Conservation (phyloP, 2,888 invertebrate genomes). For the Melinaea marsaeus region DNA sequence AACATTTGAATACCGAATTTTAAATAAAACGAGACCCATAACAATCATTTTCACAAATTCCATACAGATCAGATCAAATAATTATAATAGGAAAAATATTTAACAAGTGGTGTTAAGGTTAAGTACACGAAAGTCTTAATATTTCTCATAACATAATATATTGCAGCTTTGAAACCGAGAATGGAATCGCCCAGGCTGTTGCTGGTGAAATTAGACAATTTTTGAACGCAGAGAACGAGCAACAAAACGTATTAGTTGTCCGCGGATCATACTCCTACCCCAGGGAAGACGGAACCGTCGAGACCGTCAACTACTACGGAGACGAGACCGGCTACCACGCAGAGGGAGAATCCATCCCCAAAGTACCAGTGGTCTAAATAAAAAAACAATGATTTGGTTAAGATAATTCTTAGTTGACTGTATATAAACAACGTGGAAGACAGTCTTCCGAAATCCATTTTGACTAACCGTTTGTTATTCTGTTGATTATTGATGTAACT, state of each 20-base stretch:
- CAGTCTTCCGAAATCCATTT: too few species aligned
- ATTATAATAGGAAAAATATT: too few species aligned
- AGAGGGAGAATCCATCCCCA: constrained; percentile 79
- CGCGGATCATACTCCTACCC: constrained; percentile 79
- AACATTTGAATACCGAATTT: too few species aligned
- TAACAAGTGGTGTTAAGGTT: neutral
- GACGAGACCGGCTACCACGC: constrained; percentile 82
- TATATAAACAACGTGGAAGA: neutral
- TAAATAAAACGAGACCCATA: too few species aligned
- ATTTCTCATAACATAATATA: neutral
- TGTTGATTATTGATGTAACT: too few species aligned
- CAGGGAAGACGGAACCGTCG: constrained; percentile 73
- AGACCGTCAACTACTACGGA: constrained; percentile 74
- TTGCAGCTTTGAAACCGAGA: constrained; percentile 72
- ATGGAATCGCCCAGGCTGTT: constrained; percentile 75
- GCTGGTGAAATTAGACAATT: constrained; percentile 58
- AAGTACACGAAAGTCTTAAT: neutral
- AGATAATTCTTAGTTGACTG: neutral
- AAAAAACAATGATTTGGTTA: neutral
- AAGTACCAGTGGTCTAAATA: constrained; percentile 45
- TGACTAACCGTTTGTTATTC: too few species aligned
- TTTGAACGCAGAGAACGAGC: constrained; percentile 78
- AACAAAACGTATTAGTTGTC: constrained; percentile 74
- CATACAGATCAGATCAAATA: too few species aligned
- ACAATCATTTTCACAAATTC: too few species aligned